Conservation (phyloP, 64 coral and sea anemone genomes). For the Montipora sp. region DNA sequence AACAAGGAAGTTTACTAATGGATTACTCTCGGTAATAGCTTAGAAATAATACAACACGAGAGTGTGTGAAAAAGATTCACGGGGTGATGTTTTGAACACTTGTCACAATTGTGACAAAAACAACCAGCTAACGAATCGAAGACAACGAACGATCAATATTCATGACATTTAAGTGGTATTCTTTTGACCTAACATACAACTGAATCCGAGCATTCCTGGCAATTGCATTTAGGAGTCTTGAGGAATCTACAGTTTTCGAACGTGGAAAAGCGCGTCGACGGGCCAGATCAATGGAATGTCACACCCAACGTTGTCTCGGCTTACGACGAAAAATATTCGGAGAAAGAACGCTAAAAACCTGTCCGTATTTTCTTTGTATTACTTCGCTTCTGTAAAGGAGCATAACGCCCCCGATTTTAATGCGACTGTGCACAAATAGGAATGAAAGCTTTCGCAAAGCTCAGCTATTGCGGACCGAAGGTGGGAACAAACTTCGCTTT, state of each 20-base stretch:
- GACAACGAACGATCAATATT: neutral
- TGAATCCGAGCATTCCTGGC: neutral
- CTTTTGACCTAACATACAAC: neutral
- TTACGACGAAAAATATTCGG: neutral
- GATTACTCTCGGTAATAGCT: neutral
- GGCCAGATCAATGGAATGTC: neutral
- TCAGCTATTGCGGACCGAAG: conserved; percentile 11
- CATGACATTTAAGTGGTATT: neutral
- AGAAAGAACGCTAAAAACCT: neutral
- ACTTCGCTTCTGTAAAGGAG: neutral
- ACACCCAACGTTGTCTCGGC: conserved; percentile 1
- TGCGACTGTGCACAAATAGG: neutral
- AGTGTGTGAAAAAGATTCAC: neutral
- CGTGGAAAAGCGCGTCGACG: neutral
- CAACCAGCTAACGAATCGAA: neutral
- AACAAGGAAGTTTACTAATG: neutral
- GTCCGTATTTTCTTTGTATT: neutral
- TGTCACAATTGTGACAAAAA: neutral
- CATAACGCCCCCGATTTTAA: neutral
- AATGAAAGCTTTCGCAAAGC: neutral
- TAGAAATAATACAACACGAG: neutral
- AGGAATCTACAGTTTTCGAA: neutral
- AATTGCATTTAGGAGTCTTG: neutral
- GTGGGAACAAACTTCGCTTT: neutral
- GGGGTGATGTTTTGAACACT: neutral